Evolutionary conservation across 2,797 vertebrate species (phyloP), one percentile per base, ranked within the genome.

Genomic region (Sternotherus odoratus): DNA sequence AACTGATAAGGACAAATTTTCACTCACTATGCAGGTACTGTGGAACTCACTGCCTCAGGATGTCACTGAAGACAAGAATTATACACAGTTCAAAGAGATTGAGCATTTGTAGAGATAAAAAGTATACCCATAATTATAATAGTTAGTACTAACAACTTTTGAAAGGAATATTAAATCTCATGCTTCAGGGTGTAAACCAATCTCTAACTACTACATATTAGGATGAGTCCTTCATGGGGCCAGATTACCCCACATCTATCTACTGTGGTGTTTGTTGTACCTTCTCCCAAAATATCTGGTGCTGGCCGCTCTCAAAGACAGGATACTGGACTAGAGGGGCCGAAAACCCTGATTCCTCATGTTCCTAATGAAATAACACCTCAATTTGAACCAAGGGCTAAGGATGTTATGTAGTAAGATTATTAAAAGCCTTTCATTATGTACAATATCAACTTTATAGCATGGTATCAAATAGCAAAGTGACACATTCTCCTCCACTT

Each of bases 301-400:
- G 33, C 12, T 85, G 51, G 26, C 54, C 49, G 78, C 87, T 26
- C 4, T 2, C 5, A 8, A n/a, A 90, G 16, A 86, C 54, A 82
- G 36, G 86, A 39, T 51, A 81, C 60, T 89, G 81, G 82, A 94
- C 54, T 43, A 86, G 8, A 16, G 16, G 16, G 89, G 48, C 16
- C 26, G 49, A 77, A 4, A 19, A 50, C 82, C 48, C 60, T 83
- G 66, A 30, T 86, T 51, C 79, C 93, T 81, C 77, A 85, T 82
- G 90, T 85, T 92, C 74, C 87, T 93, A 17, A 48, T 82, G 5
- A 77, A 77, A 51, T 16, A 79, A 75, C 57, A 83, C 79, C 74
- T 83, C 82, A 33, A 85, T 81, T 81, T 90, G 87, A 26, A 88
- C 79, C 91, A 84, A 51, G 87, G 82, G 69, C 56, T 80, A 90